These are phyloP conservation scores for Apostichopus californicus DNA, from an alignment of 35 echinoderm and acorn worm species.

Conservation along the genomic window DNA sequence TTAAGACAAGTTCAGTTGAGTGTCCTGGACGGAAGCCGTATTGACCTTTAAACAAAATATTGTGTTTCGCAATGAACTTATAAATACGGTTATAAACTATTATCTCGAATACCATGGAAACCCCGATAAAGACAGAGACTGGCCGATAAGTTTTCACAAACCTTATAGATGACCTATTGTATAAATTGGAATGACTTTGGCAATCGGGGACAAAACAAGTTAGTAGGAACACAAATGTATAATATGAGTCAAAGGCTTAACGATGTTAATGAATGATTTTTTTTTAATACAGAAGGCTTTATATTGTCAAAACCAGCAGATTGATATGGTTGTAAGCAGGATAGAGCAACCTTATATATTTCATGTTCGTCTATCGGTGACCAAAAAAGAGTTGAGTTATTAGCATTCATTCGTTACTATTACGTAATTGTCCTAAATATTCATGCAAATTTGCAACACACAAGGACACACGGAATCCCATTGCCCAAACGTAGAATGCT, in stretches of 20 bases:
- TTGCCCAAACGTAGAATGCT: too few relatives aligned
- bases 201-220: neutral
- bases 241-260: neutral
- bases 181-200: neutral
- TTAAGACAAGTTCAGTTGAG: neutral
- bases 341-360: neutral
- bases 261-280: neutral
- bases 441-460: too few relatives aligned
- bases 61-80: neutral
- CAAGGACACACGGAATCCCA: too few relatives aligned
- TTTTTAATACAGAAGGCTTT: neutral
- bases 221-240: neutral
- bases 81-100: neutral
- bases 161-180: neutral
- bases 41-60: neutral
- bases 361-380: neutral
- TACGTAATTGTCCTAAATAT: too few relatives aligned
- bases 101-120: neutral
- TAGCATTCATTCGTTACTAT: neutral
- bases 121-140: neutral
- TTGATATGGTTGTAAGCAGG: neutral
- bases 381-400: neutral
- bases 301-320: neutral
- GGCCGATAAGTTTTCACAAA: neutral
- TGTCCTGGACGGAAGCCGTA: neutral